Base-by-base conservation (phyloP, 2,113 vertebrate genomes). In the Machaerirhynchus nigripectus region DNA sequence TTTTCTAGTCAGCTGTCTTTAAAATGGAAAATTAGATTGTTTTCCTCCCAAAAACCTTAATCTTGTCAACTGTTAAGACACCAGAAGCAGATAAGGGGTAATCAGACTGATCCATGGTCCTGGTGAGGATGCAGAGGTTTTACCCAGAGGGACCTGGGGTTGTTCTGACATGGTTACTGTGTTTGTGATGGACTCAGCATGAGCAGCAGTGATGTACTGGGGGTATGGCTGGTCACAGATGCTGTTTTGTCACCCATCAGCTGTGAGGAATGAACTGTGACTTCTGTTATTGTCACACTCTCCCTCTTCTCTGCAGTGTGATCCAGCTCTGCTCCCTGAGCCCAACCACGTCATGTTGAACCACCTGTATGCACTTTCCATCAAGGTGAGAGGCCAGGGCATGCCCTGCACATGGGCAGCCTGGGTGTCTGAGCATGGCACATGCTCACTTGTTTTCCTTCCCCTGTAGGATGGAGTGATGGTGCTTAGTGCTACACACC, bases 281-380 rank as follows among this genome's bases (percentile, higher is more conserved):
- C 35, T 42, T 40, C 52, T 53, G 28, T 46, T 33, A 3, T 44
- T 92, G 75, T 90, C 82, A 63, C 63, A 5, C 52, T 71, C 23
- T 89, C 64, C 84, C 42, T 80, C 9, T 57, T 74, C 55, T 95
- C 30, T 50, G 37, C 97, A 99, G 99, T 99, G 99, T 19, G 99
- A 99, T 70, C 99, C 99, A 0, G 99, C 99, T 7, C 97, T 99
- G n/a, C 99, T 99, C 44, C 99, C 99, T 3, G 99, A 99, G 92
- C 99, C 99, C 49, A 99, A 99, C 94, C 99, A 99, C 2, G 99
- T 99, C 94, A 99, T 99, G 99, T 39, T 99, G 91, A 99, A 99
- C 93, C 99, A 99, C 96, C 98, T 99, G 30, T 99, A 99, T 0
- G 99, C 99, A 0, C 99, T 99, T 27, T 99, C 99, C 70, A 99